Evolutionary conservation across 1,140 invertebrate species (phyloP), one percentile per base, ranked within the genome.

Genomic region (Cephus cinctus): DNA sequence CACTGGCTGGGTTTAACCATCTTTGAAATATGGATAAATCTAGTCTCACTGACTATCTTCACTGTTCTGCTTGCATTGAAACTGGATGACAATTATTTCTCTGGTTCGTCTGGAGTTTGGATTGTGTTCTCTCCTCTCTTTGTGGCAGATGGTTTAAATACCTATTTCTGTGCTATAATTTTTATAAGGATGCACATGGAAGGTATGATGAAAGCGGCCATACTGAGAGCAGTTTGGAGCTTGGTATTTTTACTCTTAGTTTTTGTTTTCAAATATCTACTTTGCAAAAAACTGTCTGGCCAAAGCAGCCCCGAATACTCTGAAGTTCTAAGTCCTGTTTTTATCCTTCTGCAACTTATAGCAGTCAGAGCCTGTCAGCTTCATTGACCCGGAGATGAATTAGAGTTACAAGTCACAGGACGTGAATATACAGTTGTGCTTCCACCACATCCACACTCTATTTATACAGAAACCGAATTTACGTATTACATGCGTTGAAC

Each of bases 151-250:
- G 91, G 89, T 27, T 79, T 96, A 32, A 94, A 94, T 75, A 86
- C 89, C 11, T 98, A 98, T 73, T 96, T 98, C 71, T 93, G 92
- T 67, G 85, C 90, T 11, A 97, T 97, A 59, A 88, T 97, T 32
- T 91, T 94, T 63, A 93, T 98, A 60, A 81, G 94, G 58, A 94
- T 94, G 87, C 87, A 89, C 60, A 78, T 92, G 58, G 88, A 91
- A 60, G 86, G 83, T 41, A 83, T 86, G 60, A 83, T 90, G 38
- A 90, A 89, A 71, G 76, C 70, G 5, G 81, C 84, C 35, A 89
- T 92, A 20, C 70, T 90, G 6, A 81, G 94, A 56, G 85, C 89
- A 6, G 79, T 88, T 25, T 96, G 93, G 88, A 95, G 92, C 70
- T 81, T 88, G 35, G 85, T 88, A 50, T 88, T 91, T 59, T 73